phyloP scores from a whole-genome alignment of 2,888 invertebrate genomes.

The Mesorhabditis sp. region DNA sequence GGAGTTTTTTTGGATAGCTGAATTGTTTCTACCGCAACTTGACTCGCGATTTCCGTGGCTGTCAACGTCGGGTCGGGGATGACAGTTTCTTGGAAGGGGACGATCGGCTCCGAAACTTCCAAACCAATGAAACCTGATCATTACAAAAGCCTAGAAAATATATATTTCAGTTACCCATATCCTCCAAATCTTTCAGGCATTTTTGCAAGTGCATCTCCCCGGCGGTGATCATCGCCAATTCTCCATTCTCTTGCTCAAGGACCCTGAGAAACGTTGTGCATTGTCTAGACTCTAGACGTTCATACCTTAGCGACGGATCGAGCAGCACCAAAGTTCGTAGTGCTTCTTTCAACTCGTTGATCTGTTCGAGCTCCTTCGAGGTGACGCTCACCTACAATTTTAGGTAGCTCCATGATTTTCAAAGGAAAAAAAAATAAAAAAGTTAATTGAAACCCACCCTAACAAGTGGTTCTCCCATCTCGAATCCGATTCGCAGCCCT shows the following conservation, averaged over 20 bases:
- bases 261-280: constrained; percentile 40
- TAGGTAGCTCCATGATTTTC: not conserved
- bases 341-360: constrained; percentile 37
- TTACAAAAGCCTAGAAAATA: too few species aligned
- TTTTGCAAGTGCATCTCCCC: constrained; percentile 95
- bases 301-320: constrained; percentile 29
- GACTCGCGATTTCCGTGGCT: constrained; percentile 37
- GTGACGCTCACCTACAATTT: constrained; percentile 70
- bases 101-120: constrained; percentile 84
- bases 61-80: constrained; percentile 61
- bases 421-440: not conserved
- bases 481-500: constrained; percentile 70
- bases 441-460: constrained; percentile 67
- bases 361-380: constrained; percentile 63
- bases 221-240: constrained; percentile 86
- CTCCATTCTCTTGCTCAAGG: constrained; percentile 82
- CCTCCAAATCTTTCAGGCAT: constrained; percentile 84
- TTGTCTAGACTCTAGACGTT: not conserved
- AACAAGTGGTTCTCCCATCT: constrained; percentile 74
- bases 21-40: constrained; percentile 36
- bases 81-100: constrained; percentile 90
- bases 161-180: constrained; percentile 52
- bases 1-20: not conserved
- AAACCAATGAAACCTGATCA: constrained; percentile 67
- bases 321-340: constrained; percentile 43